A percentile compares a stretch with the other conserved stretches of the same genome.
Evolutionary conservation across 37 sponge, comb jelly and placozoan species (phyloP).

Genomic region (Axinella damicornis): DNA sequence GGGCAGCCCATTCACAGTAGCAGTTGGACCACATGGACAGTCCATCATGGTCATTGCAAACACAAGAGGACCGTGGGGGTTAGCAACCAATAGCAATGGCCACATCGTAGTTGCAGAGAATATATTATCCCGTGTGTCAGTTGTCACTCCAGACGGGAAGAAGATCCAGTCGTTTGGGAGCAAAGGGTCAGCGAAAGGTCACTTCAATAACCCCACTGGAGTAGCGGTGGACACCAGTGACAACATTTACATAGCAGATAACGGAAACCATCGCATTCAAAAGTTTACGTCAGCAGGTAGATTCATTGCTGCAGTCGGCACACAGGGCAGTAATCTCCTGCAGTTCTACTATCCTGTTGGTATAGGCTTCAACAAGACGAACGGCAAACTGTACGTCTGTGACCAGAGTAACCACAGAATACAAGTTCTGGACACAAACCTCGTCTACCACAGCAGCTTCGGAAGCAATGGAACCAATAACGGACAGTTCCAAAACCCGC

Average conservation of each 20-base stretch:
- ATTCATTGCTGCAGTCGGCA: neutral
- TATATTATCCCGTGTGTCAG: constrained; percentile 1
- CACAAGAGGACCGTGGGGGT: neutral
- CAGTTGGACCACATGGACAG: neutral
- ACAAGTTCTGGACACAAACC: neutral
- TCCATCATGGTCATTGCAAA: neutral
- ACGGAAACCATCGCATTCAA: neutral
- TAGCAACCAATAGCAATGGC: constrained; percentile 4
- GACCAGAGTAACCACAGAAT: neutral
- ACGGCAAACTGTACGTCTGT: neutral
- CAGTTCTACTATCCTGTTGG: neutral
- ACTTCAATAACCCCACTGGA: constrained; percentile 8
- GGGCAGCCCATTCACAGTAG: constrained; percentile 29
- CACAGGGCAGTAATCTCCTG: neutral
- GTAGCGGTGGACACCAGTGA: constrained; percentile 20
- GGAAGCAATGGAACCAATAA: neutral
- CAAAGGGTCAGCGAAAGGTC: neutral
- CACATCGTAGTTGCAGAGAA: constrained; percentile 5
- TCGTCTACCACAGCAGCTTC: neutral
- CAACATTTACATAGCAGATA: constrained; percentile 26
- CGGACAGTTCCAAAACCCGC: neutral
- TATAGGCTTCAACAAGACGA: neutral
- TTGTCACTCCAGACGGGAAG: constrained; percentile 7
- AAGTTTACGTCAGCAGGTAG: neutral
- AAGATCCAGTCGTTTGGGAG: constrained; percentile 14